Evolutionary conservation across 2,797 vertebrate genomes (phyloP).

Genomic region (Hippocampus kuda): DNA sequence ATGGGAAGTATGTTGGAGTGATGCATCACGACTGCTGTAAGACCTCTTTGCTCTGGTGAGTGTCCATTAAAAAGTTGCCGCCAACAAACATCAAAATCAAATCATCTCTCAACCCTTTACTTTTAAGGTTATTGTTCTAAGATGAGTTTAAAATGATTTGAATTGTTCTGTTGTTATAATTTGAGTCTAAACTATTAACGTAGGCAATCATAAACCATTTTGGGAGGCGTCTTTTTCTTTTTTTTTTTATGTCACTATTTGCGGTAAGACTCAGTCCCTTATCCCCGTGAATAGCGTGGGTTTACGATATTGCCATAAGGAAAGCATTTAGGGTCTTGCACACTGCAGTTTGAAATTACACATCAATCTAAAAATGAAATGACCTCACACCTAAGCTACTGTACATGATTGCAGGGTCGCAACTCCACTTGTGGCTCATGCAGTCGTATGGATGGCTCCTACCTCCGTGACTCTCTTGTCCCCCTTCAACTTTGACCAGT

Average conservation of each 20-base stretch:
- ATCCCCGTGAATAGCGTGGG: neutral
- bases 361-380: conserved; percentile 29
- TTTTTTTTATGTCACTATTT: neutral
- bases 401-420: conserved; percentile 19
- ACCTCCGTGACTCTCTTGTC: conserved; percentile 24
- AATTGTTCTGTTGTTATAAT: neutral
- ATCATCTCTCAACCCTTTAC: neutral
- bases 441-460: conserved; percentile 26
- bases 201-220: neutral
- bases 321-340: neutral
- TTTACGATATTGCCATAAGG: neutral
- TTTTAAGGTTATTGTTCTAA: neutral
- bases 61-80: too few relatives aligned
- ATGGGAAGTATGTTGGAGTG: too few relatives aligned
- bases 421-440: conserved; percentile 18
- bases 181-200: neutral
- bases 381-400: conserved; percentile 27
- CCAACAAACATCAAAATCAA: neutral
- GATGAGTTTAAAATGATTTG: neutral
- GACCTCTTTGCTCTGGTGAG: too few relatives aligned
- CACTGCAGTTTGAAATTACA: conserved; percentile 33
- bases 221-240: neutral
- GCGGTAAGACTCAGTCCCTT: neutral
- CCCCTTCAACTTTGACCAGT: conserved; percentile 35
- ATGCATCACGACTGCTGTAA: too few relatives aligned